A percentile compares a stretch with the other conserved stretches of the same genome.
phyloP scores from a whole-genome alignment of 2,797 vertebrate genomes.

The Artibeus jamaicensis region DNA sequence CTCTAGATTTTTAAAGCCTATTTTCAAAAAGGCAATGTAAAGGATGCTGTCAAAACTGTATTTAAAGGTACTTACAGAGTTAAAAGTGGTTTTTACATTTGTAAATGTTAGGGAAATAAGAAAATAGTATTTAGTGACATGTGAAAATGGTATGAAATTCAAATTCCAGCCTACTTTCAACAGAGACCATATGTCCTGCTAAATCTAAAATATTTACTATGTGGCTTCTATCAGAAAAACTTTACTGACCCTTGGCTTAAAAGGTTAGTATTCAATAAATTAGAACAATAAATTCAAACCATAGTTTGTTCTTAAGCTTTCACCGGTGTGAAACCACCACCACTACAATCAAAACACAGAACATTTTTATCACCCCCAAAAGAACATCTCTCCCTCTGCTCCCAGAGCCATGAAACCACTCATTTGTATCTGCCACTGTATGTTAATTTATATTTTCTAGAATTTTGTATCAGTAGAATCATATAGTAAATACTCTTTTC shows the following conservation, averaged over 20 bases:
- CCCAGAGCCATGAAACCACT: background rate
- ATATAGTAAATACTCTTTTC: background rate
- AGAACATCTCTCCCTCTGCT: background rate
- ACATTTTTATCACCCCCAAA: background rate
- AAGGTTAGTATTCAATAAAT: background rate
- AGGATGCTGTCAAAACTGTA: background rate
- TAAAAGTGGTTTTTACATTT: background rate
- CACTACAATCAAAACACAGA: background rate
- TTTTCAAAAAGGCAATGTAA: slow-evolving; percentile 26
- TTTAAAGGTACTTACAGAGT: background rate
- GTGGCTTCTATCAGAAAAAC: background rate
- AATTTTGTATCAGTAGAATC: background rate
- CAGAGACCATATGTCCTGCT: background rate
- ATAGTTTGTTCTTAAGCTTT: background rate
- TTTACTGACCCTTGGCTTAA: background rate
- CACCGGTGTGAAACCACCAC: background rate
- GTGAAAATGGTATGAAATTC: background rate
- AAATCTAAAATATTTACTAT: background rate
- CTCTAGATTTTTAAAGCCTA: background rate
- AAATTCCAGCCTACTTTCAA: background rate
- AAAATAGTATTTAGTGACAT: background rate
- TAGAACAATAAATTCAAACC: slow-evolving; percentile 18
- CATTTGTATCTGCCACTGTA: background rate
- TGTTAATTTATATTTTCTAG: background rate
- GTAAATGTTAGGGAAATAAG: background rate